Base-by-base conservation (phyloP, 23 tunicate genomes). In the Trididemnum miniatum region DNA sequence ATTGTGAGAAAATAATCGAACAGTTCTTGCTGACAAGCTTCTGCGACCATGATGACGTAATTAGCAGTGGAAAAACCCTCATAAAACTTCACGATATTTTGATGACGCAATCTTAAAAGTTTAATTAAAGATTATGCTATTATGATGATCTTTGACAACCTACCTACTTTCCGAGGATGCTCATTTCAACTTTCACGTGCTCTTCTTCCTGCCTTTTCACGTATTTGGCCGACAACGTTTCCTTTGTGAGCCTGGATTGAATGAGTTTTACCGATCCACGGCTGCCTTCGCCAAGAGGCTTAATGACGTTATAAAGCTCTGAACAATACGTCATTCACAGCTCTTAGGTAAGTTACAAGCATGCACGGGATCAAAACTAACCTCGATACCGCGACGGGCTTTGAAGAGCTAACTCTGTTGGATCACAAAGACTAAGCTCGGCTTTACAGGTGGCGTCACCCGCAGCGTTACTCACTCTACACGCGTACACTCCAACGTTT, bases 381-480 rank as follows among this genome's bases (percentile, higher is more conserved):
- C n/a, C n/a, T 7, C 37, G 75, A 31, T 30, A 67, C 65, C 72
- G 29, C 74, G 32, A 23, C 15, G 54, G 54, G 15, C 12, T 15
- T 44, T 44, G 54, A 7, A 44, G 54, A 3, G 54, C 9, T n/a
- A n/a, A n/a, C n/a, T n/a, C n/a, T n/a, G n/a, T n/a, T 44, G 9
- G 12, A 15, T 44, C 54, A 7, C 15, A 7, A 9, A 44, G 9
- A n/a, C 9, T 9, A 39, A 86, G 71, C 31, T 69, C 84, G 1
- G 84, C 90, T 69, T 86, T 86, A 71, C 90, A 86, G 4, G 38
- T 60, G 9, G 59, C 77, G 20, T 79, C 71, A 9, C 90, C 90
- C 0, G 71, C 79, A 22, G 18, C 0, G 34, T 79, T 86, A 12
- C 34, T 34, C 15, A 34, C 71, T 22, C 15, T 52, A 38, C 84